Percentiles rank a stretch among this genome's conserved stretches.
phyloP scores from a whole-genome alignment of 1,140 invertebrate species.

The Aphis gossypii region DNA sequence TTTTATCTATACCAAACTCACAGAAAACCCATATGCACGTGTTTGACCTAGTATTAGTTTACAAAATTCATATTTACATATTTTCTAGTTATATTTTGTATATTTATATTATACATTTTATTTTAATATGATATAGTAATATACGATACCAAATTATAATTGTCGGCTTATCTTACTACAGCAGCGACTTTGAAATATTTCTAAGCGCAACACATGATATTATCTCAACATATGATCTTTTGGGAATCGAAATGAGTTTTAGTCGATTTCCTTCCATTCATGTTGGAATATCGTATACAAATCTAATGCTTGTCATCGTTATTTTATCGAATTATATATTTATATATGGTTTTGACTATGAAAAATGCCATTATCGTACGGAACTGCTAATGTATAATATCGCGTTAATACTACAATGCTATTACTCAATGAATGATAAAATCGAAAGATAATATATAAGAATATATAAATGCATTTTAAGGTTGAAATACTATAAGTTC shows the following conservation, averaged over 20 bases:
- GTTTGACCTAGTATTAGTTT: background rate
- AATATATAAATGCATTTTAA: background rate
- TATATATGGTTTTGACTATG: background rate
- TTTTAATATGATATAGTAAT: background rate
- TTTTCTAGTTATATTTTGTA: background rate
- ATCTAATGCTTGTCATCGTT: background rate
- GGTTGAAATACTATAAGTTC: background rate
- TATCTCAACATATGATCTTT: background rate
- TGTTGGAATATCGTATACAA: background rate
- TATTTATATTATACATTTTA: background rate
- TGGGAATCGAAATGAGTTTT: background rate
- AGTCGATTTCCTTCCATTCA: background rate
- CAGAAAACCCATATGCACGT: background rate
- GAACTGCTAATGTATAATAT: background rate
- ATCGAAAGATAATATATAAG: background rate
- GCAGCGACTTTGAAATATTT: background rate
- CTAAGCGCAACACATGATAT: no score
- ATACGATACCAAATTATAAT: background rate
- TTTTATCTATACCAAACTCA: background rate
- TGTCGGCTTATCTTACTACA: background rate
- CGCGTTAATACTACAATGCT: no score
- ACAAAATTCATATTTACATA: background rate
- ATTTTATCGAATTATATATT: background rate
- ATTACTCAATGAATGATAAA: background rate
- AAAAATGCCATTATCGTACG: background rate